These are phyloP conservation scores for Pantherophis guttatus DNA, from an alignment of 2,113 vertebrate genomes.

Conservation along the genomic window DNA sequence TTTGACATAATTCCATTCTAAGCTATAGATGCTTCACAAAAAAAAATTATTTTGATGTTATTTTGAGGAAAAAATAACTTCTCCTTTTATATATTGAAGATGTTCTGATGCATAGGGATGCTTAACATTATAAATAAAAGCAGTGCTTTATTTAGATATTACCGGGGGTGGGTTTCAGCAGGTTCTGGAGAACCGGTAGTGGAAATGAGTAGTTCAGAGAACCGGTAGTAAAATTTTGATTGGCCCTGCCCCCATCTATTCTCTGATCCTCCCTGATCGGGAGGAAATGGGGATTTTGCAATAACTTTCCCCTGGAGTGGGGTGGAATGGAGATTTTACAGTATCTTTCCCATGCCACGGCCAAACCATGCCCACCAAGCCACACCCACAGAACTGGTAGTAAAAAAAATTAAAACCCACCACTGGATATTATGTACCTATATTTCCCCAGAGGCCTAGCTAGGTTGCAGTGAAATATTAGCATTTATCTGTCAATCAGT, in stretches of 20 bases:
- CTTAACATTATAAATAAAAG: conserved; percentile 21
- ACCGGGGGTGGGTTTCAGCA: not conserved
- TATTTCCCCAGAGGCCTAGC: conserved; percentile 14
- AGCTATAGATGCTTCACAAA: not conserved
- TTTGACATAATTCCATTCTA: not conserved
- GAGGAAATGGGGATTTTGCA: no score
- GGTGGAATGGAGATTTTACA: no score
- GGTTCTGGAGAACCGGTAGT: no score
- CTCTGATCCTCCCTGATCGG: no score
- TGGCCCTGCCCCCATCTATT: no score
- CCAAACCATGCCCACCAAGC: no score
- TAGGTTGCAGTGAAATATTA: conserved; percentile 16
- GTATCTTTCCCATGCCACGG: no score
- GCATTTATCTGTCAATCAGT: not conserved
- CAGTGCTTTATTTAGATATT: not conserved
- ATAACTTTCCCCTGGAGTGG: no score
- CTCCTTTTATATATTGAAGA: conserved; percentile 2
- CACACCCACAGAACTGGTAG: no score
- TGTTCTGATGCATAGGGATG: not conserved
- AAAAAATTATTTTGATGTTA: not conserved
- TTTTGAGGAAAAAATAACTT: not conserved
- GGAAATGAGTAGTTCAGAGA: no score
- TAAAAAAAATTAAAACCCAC: no score
- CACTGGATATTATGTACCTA: not conserved
- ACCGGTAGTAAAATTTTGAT: no score